Conservation (phyloP, 2,113 vertebrate species). For the Loxodonta africana region DNA sequence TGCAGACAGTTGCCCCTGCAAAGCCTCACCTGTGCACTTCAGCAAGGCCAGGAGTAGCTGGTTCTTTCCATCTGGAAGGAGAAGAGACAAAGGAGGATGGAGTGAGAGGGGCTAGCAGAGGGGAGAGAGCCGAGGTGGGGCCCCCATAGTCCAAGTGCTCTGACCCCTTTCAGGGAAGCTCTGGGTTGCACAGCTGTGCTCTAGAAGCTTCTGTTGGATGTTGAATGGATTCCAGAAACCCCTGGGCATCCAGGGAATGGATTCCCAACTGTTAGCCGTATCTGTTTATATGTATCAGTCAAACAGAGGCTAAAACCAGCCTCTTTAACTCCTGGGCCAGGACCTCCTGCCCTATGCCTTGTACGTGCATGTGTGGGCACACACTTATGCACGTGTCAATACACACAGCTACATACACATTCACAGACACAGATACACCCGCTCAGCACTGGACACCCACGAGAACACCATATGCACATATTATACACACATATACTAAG, state of each 20-base stretch:
- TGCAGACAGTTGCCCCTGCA: background rate
- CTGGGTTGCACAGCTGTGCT: fast-evolving
- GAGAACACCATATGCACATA: background rate
- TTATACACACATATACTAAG: background rate
- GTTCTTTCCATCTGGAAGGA: conserved; percentile 96
- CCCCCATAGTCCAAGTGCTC: fast-evolving
- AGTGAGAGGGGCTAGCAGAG: background rate
- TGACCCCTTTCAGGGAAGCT: fast-evolving
- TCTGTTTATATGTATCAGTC: fast-evolving
- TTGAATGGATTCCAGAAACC: background rate
- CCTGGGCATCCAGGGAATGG: fast-evolving
- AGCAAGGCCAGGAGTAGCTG: conserved; percentile 97
- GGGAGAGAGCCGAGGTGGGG: fast-evolving
- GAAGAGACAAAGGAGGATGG: background rate
- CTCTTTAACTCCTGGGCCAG: background rate
- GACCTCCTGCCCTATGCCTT: background rate
- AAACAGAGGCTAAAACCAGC: background rate
- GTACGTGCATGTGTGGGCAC: fast-evolving
- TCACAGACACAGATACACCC: background rate
- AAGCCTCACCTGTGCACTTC: conserved; percentile 96
- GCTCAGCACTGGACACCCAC: background rate
- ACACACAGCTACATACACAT: background rate
- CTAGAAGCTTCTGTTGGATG: background rate
- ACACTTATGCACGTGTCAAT: background rate
- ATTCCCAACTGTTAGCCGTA: background rate